phyloP scores from a whole-genome alignment of 2,888 invertebrate genomes.

The Galeruca laticollis region DNA sequence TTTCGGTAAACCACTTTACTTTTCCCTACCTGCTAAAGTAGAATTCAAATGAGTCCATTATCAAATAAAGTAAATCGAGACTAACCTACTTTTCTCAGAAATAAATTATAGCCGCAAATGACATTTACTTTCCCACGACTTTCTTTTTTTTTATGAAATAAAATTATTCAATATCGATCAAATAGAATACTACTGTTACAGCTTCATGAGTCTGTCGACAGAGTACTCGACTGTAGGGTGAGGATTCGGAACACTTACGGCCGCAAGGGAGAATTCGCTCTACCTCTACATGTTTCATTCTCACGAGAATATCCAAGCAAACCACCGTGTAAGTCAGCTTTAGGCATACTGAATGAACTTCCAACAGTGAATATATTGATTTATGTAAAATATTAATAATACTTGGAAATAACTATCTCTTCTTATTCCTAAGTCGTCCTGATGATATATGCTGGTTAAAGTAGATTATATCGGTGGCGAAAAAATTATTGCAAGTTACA shows the following conservation, averaged over 20 bases:
- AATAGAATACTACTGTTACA: not conserved
- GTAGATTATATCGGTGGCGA: too few species aligned
- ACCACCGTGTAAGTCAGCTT: too few species aligned
- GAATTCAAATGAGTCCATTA: constrained; percentile 29
- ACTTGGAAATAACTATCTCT: too few species aligned
- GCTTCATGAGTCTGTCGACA: not conserved
- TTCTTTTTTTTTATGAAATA: constrained; percentile 20
- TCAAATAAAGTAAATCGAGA: constrained; percentile 15
- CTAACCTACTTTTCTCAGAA: constrained; percentile 15
- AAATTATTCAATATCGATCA: constrained; percentile 28
- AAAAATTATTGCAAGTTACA: too few species aligned
- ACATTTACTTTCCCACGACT: constrained; percentile 7
- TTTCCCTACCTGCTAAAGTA: constrained; percentile 25
- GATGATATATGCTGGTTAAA: too few species aligned
- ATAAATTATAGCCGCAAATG: constrained; percentile 24
- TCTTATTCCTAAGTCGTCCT: too few species aligned
- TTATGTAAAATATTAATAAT: too few species aligned
- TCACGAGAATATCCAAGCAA: not conserved
- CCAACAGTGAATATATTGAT: too few species aligned
- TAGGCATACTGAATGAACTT: too few species aligned
- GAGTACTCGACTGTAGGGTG: not conserved
- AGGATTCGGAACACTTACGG: constrained; percentile 6
- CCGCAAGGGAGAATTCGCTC: constrained; percentile 10
- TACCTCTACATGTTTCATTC: constrained; percentile 13
- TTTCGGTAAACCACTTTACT: constrained; percentile 22